phyloP scores from a whole-genome alignment of 2,113 vertebrate species.

The Lamprotornis superbus region DNA sequence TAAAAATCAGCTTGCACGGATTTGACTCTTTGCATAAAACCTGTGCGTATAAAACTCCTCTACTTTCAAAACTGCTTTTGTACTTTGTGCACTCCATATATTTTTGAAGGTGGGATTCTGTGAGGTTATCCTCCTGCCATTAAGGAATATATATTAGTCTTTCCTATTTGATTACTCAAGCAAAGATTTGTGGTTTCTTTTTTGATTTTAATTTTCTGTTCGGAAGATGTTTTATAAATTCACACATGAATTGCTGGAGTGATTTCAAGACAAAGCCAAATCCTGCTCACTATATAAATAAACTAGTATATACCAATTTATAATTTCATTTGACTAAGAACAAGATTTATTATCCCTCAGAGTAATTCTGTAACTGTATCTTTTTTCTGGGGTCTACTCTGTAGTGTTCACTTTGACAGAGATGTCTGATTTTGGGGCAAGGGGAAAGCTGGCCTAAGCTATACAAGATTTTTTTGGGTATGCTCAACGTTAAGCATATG shows the following conservation, averaged over 20 bases:
- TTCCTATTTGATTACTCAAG: not conserved
- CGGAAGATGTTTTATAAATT: not conserved
- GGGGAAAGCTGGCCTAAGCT: not conserved
- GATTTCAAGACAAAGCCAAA: conserved; percentile 1
- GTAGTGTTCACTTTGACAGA: not conserved
- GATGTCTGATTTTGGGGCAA: not conserved
- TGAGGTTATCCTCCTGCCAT: not conserved
- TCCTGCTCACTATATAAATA: not conserved
- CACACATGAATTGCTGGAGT: not conserved
- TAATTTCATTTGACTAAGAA: not conserved
- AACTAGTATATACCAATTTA: not conserved
- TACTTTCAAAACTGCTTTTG: not conserved
- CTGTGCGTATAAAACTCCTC: not conserved
- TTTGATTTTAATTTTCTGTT: not conserved
- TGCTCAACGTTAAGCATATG: not conserved
- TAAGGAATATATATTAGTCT: not conserved
- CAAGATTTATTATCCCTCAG: not conserved
- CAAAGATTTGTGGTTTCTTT: not conserved
- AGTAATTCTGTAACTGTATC: not conserved
- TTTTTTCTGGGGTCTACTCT: not conserved
- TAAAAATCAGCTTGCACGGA: not conserved
- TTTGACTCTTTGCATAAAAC: not conserved
- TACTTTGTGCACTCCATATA: not conserved
- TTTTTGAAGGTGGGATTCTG: not conserved
- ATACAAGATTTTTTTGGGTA: not conserved